Conservation (phyloP, 2,113 vertebrate species). For the Strix uralensis region DNA sequence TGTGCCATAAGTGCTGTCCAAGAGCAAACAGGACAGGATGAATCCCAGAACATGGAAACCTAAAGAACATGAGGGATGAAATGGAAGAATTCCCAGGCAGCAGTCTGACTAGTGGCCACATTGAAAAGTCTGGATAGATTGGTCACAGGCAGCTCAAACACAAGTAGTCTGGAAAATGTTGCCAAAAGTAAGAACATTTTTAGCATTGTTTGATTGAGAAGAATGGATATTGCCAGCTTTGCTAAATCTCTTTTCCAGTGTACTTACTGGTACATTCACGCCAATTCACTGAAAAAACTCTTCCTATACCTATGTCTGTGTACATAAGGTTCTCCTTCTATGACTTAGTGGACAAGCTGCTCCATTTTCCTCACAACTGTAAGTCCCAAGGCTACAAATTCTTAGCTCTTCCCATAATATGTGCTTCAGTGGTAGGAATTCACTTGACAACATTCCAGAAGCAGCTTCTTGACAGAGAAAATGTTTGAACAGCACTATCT, state of each 20-base stretch:
- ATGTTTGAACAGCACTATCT: not conserved
- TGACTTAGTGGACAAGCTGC: not conserved
- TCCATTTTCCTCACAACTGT: not conserved
- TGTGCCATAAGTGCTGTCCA: not conserved
- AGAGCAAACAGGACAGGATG: not conserved
- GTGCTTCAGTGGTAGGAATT: not conserved
- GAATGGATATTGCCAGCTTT: not conserved
- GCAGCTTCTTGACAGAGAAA: not conserved
- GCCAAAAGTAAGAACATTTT: not conserved
- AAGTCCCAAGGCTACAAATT: not conserved
- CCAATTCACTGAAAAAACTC: not conserved
- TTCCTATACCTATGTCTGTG: not conserved
- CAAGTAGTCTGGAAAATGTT: not conserved
- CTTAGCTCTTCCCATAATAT: not conserved
- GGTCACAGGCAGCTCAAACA: not conserved
- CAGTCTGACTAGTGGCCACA: not conserved
- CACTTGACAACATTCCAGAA: not conserved
- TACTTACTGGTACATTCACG: not conserved
- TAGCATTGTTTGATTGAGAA: not conserved
- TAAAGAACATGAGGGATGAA: not conserved
- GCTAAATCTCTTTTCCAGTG: not conserved
- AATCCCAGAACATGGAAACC: not conserved
- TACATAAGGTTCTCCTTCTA: not conserved
- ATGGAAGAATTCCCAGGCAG: not conserved
- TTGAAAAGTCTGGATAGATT: not conserved